Evolutionary conservation across 1,140 invertebrate species (phyloP).

Genomic region (Leptopilina clavipes): DNA sequence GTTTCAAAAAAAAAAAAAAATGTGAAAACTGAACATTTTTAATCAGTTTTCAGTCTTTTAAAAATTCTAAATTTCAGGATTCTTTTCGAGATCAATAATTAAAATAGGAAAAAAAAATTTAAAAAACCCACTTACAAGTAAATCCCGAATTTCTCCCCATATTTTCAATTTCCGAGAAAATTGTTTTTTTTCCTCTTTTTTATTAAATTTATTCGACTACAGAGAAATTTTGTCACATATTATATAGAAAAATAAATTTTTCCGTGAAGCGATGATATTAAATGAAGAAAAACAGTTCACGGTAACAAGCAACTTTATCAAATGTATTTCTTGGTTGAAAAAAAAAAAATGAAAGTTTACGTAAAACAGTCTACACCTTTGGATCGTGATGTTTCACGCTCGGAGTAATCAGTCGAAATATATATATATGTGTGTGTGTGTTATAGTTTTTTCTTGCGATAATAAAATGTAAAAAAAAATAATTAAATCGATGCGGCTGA

Average conservation of each 20-base stretch:
- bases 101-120: slow-evolving; percentile 10
- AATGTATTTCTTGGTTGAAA: neutral
- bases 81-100: neutral
- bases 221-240: neutral
- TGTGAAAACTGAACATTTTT: neutral
- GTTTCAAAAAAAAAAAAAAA: neutral
- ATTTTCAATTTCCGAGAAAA: neutral
- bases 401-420: slow-evolving; percentile 9
- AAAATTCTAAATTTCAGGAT: neutral
- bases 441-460: neutral
- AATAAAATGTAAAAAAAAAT: neutral
- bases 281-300: neutral
- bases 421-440: neutral
- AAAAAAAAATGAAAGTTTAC: neutral
- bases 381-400: slow-evolving; percentile 18
- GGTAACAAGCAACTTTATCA: slow-evolving; percentile 26
- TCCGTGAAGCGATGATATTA: neutral
- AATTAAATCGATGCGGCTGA: slow-evolving; percentile 14
- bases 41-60: neutral
- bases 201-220: neutral
- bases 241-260: neutral
- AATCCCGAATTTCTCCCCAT: neutral
- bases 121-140: no score
- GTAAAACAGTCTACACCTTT: slow-evolving; percentile 5
- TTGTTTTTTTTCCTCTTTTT: neutral